Conservation (phyloP, 2,888 invertebrate genomes). For the Bugulina stolonifera region DNA sequence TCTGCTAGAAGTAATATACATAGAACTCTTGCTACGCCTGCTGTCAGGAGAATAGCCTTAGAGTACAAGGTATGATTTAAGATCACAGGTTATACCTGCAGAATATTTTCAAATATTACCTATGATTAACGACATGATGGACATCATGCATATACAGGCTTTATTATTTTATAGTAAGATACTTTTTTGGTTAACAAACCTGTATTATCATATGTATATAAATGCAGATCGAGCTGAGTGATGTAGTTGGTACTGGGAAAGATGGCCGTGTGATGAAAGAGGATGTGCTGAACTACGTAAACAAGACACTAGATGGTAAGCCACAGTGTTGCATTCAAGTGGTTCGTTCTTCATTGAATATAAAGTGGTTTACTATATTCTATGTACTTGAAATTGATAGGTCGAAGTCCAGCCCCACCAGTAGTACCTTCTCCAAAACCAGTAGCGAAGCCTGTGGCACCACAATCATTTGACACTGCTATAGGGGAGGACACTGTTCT, state of each 20-base stretch:
- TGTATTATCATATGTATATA: too few species aligned
- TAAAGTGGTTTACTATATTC: too few species aligned
- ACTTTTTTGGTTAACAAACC: too few species aligned
- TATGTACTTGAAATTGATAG: too few species aligned
- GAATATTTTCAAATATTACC: too few species aligned
- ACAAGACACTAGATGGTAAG: conserved; percentile 29
- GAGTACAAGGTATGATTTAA: conserved; percentile 70
- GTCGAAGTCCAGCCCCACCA: too few species aligned
- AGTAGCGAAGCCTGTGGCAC: background rate
- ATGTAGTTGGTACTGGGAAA: conserved; percentile 62
- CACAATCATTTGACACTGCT: background rate
- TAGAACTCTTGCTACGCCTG: conserved; percentile 76
- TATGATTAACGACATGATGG: too few species aligned
- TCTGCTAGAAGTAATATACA: conserved; percentile 19
- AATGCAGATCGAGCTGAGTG: conserved; percentile 65
- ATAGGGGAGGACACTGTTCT: conserved; percentile 9
- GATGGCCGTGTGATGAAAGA: conserved; percentile 89
- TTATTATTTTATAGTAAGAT: too few species aligned
- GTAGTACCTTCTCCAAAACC: background rate
- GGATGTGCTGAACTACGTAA: conserved; percentile 72
- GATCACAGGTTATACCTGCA: too few species aligned
- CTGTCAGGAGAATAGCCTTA: conserved; percentile 84
- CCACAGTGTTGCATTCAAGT: too few species aligned
- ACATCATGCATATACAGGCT: too few species aligned
- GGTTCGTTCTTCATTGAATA: too few species aligned